These are phyloP conservation scores for Goniozus legneri DNA, from an alignment of 1,140 invertebrate species.

Conservation along the genomic window DNA sequence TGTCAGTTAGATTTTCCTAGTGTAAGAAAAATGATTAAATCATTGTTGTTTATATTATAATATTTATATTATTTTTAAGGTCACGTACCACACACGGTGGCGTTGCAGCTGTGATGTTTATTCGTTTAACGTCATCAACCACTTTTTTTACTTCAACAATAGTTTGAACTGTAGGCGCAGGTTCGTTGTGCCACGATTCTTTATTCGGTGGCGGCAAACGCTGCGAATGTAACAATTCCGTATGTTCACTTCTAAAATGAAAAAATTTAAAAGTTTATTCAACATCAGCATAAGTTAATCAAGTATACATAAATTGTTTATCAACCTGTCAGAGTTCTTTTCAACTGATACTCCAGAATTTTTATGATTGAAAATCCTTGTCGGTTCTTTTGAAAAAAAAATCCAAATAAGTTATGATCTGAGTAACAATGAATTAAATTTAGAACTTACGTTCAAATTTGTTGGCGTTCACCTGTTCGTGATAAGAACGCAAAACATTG, in stretches of 20 bases:
- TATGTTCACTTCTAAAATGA: constrained; percentile 23
- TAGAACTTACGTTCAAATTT: constrained; percentile 36
- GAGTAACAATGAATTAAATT: too few species aligned
- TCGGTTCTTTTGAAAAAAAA: constrained; percentile 45
- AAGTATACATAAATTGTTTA: too few species aligned
- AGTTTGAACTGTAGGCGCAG: too few species aligned
- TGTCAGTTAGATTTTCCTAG: too few species aligned
- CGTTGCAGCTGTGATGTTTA: too few species aligned
- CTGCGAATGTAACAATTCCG: constrained; percentile 31
- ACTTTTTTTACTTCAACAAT: too few species aligned
- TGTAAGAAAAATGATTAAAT: too few species aligned
- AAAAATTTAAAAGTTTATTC: constrained; percentile 6
- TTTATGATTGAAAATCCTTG: constrained; percentile 67
- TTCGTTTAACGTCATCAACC: too few species aligned
- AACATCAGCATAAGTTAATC: constrained; percentile 1
- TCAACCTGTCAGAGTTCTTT: constrained; percentile 52
- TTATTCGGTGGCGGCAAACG: constrained; percentile 38
- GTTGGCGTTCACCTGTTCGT: constrained; percentile 28
- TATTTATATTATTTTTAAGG: too few species aligned
- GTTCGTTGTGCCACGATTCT: constrained; percentile 32
- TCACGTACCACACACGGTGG: too few species aligned
- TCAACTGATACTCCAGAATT: constrained; percentile 59
- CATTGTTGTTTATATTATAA: too few species aligned
- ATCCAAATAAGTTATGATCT: too few species aligned
- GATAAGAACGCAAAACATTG: constrained; percentile 27